Conservation (phyloP, 2,113 vertebrate species). For the Nettapus auritus region DNA sequence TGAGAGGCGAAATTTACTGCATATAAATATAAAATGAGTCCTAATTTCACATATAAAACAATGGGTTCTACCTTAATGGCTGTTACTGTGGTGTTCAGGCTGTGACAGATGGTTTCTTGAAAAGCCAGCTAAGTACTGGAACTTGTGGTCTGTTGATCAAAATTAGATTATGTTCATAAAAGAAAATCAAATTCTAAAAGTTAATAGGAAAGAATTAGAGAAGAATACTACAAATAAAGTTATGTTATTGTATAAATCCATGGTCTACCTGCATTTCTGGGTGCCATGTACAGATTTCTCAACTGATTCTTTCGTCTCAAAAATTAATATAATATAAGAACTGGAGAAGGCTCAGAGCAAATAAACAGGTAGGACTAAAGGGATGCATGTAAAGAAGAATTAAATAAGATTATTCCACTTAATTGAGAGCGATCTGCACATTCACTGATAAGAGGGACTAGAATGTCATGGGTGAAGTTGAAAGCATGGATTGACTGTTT, state of each 20-base stretch:
- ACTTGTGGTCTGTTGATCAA: neutral
- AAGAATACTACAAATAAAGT: neutral
- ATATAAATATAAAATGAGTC: neutral
- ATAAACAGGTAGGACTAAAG: neutral
- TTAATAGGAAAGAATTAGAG: neutral
- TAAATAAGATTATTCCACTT: neutral
- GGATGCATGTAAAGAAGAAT: neutral
- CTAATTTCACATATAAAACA: neutral
- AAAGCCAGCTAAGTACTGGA: neutral
- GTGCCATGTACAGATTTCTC: neutral
- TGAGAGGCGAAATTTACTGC: neutral
- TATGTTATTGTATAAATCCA: neutral
- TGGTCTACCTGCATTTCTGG: neutral
- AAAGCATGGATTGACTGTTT: neutral
- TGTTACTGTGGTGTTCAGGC: neutral
- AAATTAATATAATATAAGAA: neutral
- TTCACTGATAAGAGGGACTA: neutral
- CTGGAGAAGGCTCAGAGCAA: neutral
- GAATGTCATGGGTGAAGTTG: neutral
- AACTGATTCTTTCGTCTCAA: neutral
- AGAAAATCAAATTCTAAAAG: neutral
- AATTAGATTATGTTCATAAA: neutral
- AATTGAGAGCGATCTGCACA: neutral
- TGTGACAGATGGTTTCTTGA: neutral
- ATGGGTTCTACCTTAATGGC: neutral